A percentile compares a stretch with the other conserved stretches of the same genome.
Conservation (phyloP, 2,888 invertebrate species). For the Dromius quadrimaculatus region DNA sequence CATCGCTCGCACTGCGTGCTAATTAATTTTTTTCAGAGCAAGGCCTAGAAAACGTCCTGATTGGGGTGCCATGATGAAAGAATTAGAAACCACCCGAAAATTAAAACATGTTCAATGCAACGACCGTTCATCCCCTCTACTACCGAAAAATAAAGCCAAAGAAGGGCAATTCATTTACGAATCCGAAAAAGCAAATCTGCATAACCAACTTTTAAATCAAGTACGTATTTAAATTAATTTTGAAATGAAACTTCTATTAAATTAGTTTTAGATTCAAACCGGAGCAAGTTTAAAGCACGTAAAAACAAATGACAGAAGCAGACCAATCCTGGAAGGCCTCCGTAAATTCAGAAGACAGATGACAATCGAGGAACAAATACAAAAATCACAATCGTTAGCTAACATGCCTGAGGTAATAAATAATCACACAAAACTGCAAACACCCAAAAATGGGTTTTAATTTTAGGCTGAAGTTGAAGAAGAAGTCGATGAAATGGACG, state of each 20-base stretch:
- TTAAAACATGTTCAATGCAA: constrained; percentile 87
- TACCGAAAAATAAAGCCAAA: constrained; percentile 75
- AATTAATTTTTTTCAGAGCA: constrained; percentile 64
- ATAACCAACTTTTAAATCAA: constrained; percentile 82
- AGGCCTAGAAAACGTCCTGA: constrained; percentile 86
- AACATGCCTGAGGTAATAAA: constrained; percentile 68
- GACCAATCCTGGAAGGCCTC: constrained; percentile 84
- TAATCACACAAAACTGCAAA: no score
- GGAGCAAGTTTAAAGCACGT: constrained; percentile 82
- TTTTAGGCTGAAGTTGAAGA: constrained; percentile 63
- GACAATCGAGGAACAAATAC: constrained; percentile 91
- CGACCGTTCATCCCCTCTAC: constrained; percentile 76
- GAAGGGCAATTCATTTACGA: constrained; percentile 87
- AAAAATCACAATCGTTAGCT: constrained; percentile 82
- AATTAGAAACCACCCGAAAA: constrained; percentile 85
- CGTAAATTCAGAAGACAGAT: constrained; percentile 89
- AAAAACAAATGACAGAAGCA: constrained; percentile 88
- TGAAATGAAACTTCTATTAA: constrained; percentile 1
- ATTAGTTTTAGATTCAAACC: constrained; percentile 74
- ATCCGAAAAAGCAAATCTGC: constrained; percentile 84
- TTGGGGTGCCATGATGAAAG: constrained; percentile 92
- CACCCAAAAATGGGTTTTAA: no score
- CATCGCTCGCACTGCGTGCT: neutral
- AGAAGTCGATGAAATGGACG: constrained; percentile 88
- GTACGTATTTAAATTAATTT: constrained; percentile 56